Conservation (phyloP, 2,113 vertebrate genomes). For the Alexandromys fortis region DNA sequence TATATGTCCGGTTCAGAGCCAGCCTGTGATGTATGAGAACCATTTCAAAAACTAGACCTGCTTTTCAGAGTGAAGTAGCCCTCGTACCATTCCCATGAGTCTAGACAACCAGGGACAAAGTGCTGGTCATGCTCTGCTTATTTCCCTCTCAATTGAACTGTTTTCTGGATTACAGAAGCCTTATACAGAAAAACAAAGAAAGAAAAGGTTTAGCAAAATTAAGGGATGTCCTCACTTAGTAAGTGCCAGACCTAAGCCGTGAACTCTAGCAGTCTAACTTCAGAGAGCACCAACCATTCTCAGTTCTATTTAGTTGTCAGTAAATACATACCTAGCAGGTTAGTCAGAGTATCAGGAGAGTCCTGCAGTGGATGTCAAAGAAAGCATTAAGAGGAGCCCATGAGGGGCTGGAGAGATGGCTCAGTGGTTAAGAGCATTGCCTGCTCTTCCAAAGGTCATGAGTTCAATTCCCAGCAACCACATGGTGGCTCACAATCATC, state of each 20-base stretch:
- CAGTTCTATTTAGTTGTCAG: background rate
- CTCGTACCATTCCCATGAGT: background rate
- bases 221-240: background rate
- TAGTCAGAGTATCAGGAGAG: background rate
- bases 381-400: background rate
- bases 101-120: background rate
- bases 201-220: background rate
- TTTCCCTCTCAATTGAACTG: background rate
- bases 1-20: background rate
- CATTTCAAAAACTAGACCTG: background rate
- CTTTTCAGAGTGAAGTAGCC: background rate
- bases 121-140: background rate
- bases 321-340: background rate
- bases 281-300: background rate
- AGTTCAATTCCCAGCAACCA: too few species aligned
- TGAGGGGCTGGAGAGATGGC: too few species aligned
- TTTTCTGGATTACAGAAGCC: background rate
- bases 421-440: too few species aligned
- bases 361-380: background rate
- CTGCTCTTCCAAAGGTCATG: too few species aligned
- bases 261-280: background rate
- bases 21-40: background rate
- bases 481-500: too few species aligned
- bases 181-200: background rate
- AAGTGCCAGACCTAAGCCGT: background rate